A percentile compares a stretch with the other conserved stretches of the same genome.
Evolutionary conservation across 2,888 invertebrate genomes (phyloP).

Genomic region (Heliconius cydno): DNA sequence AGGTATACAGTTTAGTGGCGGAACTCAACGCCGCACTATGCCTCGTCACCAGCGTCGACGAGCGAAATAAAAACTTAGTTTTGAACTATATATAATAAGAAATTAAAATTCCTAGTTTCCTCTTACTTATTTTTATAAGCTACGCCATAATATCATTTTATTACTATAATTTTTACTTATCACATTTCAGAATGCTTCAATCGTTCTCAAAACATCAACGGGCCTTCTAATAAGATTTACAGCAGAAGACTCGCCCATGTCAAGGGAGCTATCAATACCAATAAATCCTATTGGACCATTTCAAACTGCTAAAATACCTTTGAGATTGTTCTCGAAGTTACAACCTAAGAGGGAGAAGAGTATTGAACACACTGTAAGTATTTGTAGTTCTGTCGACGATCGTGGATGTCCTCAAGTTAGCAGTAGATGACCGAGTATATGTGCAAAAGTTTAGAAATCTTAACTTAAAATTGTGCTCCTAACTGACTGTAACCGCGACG

Average conservation of each 20-base stretch:
- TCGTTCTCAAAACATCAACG: conserved; percentile 86
- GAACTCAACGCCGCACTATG: no score
- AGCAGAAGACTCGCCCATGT: conserved; percentile 59
- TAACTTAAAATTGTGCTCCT: no score
- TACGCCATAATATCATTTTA: not conserved
- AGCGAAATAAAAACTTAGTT: no score
- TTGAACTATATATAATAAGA: no score
- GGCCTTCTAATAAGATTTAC: conserved; percentile 85
- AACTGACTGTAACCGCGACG: no score
- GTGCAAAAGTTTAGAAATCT: no score
- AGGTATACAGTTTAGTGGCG: no score
- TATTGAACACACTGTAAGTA: conserved; percentile 87
- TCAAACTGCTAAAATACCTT: conserved; percentile 83
- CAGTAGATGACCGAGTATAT: not conserved
- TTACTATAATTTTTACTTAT: not conserved
- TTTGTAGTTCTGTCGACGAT: not conserved
- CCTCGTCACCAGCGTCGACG: no score
- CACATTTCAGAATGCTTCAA: conserved; percentile 78
- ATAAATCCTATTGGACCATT: conserved; percentile 86
- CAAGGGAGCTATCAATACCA: conserved; percentile 81
- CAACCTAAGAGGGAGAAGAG: conserved; percentile 87
- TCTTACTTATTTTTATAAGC: not conserved
- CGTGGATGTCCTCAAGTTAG: not conserved
- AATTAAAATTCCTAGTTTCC: no score
- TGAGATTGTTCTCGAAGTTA: conserved; percentile 88